Percentiles rank a stretch among this genome's conserved stretches.
Conservation (phyloP, 1,140 invertebrate genomes). For the Trachelipus rathkii region DNA sequence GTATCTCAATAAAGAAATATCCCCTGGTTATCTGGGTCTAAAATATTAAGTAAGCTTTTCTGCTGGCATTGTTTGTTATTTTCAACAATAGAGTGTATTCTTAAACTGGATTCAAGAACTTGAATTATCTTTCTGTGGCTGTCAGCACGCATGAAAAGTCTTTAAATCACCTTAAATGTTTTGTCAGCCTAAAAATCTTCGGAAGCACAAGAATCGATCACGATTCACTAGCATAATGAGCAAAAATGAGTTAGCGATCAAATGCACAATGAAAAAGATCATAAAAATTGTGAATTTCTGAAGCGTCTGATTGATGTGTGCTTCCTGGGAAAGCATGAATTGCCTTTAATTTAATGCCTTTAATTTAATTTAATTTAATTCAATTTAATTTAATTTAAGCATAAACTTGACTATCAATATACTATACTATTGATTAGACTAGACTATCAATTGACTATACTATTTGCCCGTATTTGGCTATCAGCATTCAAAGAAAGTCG, state of each 20-base stretch:
- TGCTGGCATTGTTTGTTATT: slow-evolving; percentile 27
- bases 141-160: neutral
- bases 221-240: neutral
- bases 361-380: no score
- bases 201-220: neutral
- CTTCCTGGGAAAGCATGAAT: neutral
- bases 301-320: neutral
- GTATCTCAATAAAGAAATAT: no score
- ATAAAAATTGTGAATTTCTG: neutral
- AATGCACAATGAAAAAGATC: neutral
- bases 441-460: no score
- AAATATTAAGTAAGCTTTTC: slow-evolving; percentile 1
- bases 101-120: neutral
- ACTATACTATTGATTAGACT: no score
- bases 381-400: no score
- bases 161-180: neutral
- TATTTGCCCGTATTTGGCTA: no score
- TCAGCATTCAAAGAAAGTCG: no score
- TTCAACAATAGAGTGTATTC: slow-evolving; percentile 8
- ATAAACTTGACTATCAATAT: no score
- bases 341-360: no score
- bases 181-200: no score
- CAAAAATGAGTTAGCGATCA: neutral
- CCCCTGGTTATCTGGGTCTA: slow-evolving; percentile 18
- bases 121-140: neutral